Evolutionary conservation across 2,888 invertebrate species (phyloP).

Genomic region (Helicoverpa assulta): DNA sequence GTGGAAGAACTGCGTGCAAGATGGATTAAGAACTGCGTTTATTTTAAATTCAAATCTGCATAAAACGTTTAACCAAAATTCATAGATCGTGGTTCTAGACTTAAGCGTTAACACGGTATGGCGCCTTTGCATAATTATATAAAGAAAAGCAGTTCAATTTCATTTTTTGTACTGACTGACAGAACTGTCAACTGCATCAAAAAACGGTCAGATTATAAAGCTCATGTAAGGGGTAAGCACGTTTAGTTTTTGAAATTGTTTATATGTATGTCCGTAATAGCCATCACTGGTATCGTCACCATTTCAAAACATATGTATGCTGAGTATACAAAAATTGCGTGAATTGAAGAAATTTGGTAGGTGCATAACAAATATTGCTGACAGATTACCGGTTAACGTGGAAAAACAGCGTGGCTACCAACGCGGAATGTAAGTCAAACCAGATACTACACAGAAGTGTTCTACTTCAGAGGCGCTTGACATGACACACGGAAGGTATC

Average conservation of each 20-base stretch:
- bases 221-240: conserved; percentile 7
- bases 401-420: not conserved
- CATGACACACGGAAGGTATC: not conserved
- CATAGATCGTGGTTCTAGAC: conserved; percentile 3
- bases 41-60: not conserved
- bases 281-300: not conserved
- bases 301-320: not conserved
- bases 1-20: too few species aligned
- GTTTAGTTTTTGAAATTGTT: not conserved
- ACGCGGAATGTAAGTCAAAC: not conserved
- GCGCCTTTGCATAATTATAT: too few species aligned
- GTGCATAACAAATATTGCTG: conserved; percentile 25
- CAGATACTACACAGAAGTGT: not conserved
- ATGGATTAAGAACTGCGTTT: too few species aligned
- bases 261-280: conserved; percentile 18
- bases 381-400: conserved; percentile 7
- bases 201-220: not conserved
- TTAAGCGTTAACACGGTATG: conserved; percentile 1
- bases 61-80: not conserved
- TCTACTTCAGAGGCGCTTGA: not conserved
- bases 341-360: conserved; percentile 5
- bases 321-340: not conserved
- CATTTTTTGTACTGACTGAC: too few species aligned
- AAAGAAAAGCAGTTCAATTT: too few species aligned
- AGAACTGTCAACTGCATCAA: too few species aligned